Evolutionary conservation across 2,797 vertebrate species (phyloP).

Genomic region (Crypturellus tataupa): DNA sequence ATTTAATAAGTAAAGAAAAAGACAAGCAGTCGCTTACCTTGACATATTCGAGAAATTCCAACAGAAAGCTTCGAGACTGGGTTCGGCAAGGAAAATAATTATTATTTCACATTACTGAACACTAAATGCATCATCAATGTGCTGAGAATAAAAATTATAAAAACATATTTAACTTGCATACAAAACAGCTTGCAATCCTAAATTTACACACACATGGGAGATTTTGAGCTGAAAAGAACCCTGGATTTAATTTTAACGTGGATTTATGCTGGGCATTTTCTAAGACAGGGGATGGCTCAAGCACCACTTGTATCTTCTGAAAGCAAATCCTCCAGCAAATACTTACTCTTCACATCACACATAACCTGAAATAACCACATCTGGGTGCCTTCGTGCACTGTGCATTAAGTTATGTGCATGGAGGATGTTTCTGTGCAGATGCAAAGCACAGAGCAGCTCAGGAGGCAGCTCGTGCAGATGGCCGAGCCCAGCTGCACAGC

Average conservation of each 20-base stretch:
- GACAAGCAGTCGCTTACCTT: conserved; percentile 83
- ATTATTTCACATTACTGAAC: not conserved
- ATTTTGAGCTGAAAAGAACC: not conserved
- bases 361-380: not conserved
- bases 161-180: not conserved
- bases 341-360: not conserved
- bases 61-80: conserved; percentile 91
- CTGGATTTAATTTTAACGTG: not conserved
- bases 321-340: not conserved
- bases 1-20: not conserved
- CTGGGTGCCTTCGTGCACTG: not conserved
- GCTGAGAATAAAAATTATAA: not conserved
- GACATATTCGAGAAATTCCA: conserved; percentile 92
- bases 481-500: not conserved
- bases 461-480: not conserved
- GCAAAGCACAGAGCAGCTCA: not conserved
- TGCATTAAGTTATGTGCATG: not conserved
- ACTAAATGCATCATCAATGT: not conserved
- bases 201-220: not conserved
- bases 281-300: not conserved
- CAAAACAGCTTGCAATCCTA: not conserved
- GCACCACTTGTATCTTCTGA: not conserved
- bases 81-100: conserved; percentile 39
- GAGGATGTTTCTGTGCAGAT: not conserved
- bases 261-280: not conserved